phyloP scores from a whole-genome alignment of 2,888 invertebrate genomes.

The Glyphotaelius pellucidus region DNA sequence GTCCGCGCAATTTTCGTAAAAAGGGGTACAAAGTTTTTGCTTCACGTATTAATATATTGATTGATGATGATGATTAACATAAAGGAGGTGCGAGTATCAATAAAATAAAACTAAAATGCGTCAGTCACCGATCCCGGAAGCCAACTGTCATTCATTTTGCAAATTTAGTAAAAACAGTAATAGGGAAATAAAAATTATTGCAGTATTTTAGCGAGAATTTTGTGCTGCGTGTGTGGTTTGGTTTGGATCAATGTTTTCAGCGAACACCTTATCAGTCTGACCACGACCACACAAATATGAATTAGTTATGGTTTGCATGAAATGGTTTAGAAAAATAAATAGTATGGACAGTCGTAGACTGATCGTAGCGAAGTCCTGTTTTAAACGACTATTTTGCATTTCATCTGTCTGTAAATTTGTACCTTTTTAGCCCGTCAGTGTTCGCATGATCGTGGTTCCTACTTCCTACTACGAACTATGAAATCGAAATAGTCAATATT shows the following conservation, averaged over 20 bases:
- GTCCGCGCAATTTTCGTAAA: no score
- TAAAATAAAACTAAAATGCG: not conserved
- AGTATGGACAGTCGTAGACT: not conserved
- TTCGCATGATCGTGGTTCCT: no score
- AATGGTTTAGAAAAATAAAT: no score
- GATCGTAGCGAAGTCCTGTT: no score
- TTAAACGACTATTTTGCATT: no score
- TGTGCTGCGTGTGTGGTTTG: not conserved
- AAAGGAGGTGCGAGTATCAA: not conserved
- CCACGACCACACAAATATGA: not conserved
- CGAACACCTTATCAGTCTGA: not conserved
- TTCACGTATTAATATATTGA: no score
- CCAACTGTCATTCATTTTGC: not conserved
- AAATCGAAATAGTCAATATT: no score
- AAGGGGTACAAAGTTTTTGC: no score
- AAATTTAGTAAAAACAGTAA: not conserved
- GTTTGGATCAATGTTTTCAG: not conserved
- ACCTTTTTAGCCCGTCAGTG: no score
- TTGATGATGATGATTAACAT: no score
- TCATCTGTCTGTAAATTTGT: no score
- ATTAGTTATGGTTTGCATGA: not conserved
- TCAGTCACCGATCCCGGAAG: not conserved
- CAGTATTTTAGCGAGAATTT: not conserved
- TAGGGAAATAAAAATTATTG: not conserved
- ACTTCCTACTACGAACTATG: no score